Percentiles rank a stretch among this genome's conserved stretches.
Evolutionary conservation across 1,140 invertebrate species (phyloP).

Genomic region (Cotesia glomerata): DNA sequence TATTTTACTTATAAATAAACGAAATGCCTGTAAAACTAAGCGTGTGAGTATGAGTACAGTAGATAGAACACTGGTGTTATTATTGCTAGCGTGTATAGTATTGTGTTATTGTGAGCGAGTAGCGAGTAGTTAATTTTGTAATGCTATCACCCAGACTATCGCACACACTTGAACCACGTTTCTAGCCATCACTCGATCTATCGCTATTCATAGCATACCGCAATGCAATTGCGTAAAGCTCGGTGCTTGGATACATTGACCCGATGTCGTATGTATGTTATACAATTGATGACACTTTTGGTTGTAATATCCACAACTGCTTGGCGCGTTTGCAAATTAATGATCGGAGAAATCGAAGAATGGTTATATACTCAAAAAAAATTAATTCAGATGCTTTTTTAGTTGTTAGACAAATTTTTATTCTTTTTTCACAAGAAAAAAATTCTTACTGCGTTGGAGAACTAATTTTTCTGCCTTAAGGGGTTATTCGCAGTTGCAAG

Average conservation of each 20-base stretch:
- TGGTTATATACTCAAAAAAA: no score
- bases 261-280: conserved; percentile 56
- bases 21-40: no score
- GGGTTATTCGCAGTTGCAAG: no score
- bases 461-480: no score
- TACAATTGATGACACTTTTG: conserved; percentile 19
- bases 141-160: neutral
- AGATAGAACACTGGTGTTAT: no score
- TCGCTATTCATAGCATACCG: conserved; percentile 60
- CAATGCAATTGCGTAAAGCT: conserved; percentile 61
- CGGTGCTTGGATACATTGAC: conserved; percentile 57
- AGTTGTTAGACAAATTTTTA: no score
- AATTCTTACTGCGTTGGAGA: no score
- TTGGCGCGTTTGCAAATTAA: no score
- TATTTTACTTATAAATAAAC: no score
- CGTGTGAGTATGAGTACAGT: neutral
- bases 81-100: neutral
- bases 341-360: no score
- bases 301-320: neutral
- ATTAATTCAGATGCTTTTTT: no score
- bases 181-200: conserved; percentile 45
- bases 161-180: conserved; percentile 24
- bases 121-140: neutral
- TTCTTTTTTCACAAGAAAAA: no score
- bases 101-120: neutral